Evolutionary conservation across 2,888 invertebrate genomes (phyloP), one percentile per base, ranked within the genome.

Genomic region (Flabesymbios commensalis): DNA sequence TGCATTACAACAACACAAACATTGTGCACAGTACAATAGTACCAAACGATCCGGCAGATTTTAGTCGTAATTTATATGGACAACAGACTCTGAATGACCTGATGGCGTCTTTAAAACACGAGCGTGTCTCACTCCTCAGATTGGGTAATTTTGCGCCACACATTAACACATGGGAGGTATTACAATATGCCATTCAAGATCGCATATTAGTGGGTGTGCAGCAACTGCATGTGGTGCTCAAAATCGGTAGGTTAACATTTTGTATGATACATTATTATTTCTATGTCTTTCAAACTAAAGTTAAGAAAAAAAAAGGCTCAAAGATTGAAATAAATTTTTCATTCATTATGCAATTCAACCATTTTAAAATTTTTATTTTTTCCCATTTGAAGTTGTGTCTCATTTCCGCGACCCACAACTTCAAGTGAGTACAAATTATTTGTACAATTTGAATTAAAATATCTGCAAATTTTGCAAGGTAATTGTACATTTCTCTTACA

Each of bases 41-140:
- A 39, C 74, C 79, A 51, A 79, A 79, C 58, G 77, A 79, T 59
- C 77, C 76, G 4, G 71, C 78, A 39, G 78, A 79, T 61, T 79
- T 75, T 64, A 73, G 74, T 28, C 70, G 79, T 26, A 79, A 78
- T 59, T 76, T 75, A 0, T 78, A 72, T 48, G 74, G 73, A 22
- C 76, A 76, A 53, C 74, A 74, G 57, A 79, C 79, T 17, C 24
- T 79, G n/a, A 79, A 79, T 58, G 73, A 68, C 49, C 61, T 77
- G 28, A 68, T 75, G 67, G 63, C 63, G 17, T 61, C 59, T 26
- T 59, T 74, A 14, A 62, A 69, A 33, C 75, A 76, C 53, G 61
- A 59, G 3, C 61, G 67, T 10, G 61, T 78, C 7, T 76, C 76
- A 55, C 64, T 78, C 4, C 59, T 78, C 47, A 75, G 76, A 57